Evolutionary conservation across 2,797 vertebrate species (phyloP).

Genomic region (Brachymystax lenok): DNA sequence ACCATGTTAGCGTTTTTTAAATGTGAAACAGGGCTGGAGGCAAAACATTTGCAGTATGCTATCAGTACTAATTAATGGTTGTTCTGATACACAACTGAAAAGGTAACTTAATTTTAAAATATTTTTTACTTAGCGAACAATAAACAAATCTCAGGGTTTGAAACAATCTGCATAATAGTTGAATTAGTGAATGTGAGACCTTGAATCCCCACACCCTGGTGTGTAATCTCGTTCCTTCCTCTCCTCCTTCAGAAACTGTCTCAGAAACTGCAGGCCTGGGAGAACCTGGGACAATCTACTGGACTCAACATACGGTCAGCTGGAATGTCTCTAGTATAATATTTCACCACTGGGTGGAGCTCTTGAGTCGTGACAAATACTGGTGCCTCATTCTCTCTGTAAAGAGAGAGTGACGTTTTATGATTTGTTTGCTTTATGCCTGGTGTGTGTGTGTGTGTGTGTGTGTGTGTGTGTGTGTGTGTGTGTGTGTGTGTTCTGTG

Average conservation of each 20-base stretch:
- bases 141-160: too few relatives aligned
- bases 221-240: neutral
- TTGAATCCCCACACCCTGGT: too few relatives aligned
- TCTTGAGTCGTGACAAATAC: slow-evolving; percentile 33
- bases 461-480: slow-evolving; percentile 20
- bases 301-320: slow-evolving; percentile 90
- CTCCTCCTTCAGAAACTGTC: slow-evolving; percentile 75
- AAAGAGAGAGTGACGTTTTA: neutral
- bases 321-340: neutral
- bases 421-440: neutral
- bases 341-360: neutral
- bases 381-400: slow-evolving; percentile 12
- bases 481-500: too few relatives aligned
- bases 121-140: too few relatives aligned
- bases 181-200: too few relatives aligned
- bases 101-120: too few relatives aligned
- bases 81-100: too few relatives aligned
- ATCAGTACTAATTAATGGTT: too few relatives aligned
- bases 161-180: too few relatives aligned
- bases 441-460: neutral
- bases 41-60: too few relatives aligned
- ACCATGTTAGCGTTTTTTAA: neutral
- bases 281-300: slow-evolving; percentile 84
- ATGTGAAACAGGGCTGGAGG: too few relatives aligned
- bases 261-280: slow-evolving; percentile 87